phyloP scores from a whole-genome alignment of 2,888 invertebrate species.

The Heliconius ismenius region DNA sequence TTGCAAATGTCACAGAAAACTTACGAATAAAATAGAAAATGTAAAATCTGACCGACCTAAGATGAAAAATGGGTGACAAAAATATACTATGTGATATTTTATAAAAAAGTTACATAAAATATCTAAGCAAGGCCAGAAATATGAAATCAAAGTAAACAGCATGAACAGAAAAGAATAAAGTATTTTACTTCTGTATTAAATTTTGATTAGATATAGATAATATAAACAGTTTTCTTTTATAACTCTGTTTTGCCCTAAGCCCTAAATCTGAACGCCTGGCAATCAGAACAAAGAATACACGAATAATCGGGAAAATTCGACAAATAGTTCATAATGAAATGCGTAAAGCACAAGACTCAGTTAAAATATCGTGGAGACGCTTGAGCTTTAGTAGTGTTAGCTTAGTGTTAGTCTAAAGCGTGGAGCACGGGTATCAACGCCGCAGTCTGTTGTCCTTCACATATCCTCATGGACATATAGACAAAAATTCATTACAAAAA shows the following conservation, averaged over 20 bases:
- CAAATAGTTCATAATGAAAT: constrained; percentile 24
- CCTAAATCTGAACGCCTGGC: constrained; percentile 7
- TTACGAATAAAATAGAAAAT: constrained; percentile 6
- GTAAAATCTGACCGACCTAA: not conserved
- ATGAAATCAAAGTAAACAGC: not conserved
- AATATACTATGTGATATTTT: not conserved
- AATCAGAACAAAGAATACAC: not conserved
- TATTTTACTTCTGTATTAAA: not conserved
- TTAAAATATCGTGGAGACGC: constrained; percentile 17
- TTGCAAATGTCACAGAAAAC: constrained; percentile 6
- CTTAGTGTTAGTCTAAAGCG: constrained; percentile 50
- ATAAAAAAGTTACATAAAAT: not conserved
- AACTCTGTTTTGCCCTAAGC: not conserved
- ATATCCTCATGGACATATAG: constrained; percentile 51
- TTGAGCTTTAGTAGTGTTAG: constrained; percentile 38
- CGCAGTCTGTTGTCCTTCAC: constrained; percentile 67
- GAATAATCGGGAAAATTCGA: not conserved
- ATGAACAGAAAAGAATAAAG: not conserved
- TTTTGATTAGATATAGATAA: not conserved
- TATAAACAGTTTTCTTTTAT: not conserved
- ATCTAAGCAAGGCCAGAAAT: constrained; percentile 15
- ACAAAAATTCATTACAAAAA: constrained; percentile 20
- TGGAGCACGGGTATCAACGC: constrained; percentile 63
- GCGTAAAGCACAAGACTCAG: constrained; percentile 31
- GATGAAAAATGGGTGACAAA: not conserved